These are phyloP conservation scores for Rhagoletis pomonella DNA, from an alignment of 1,140 invertebrate species.

Conservation along the genomic window DNA sequence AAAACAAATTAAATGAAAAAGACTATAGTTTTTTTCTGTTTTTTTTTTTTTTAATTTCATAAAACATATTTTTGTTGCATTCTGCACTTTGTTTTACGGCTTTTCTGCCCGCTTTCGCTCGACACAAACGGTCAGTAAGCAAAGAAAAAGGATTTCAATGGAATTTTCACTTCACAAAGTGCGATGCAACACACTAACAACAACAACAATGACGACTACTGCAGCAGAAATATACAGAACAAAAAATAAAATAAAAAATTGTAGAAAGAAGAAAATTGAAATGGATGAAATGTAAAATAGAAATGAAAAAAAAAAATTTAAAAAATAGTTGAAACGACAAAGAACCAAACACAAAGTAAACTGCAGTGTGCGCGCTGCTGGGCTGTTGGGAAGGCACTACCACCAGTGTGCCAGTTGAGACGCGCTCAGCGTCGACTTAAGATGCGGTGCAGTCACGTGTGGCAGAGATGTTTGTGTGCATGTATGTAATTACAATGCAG, in stretches of 20 bases:
- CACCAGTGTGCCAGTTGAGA: neutral
- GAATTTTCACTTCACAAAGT: slow-evolving; percentile 50
- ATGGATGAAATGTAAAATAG: slow-evolving; percentile 26
- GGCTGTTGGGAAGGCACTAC: neutral
- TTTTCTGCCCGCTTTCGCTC: neutral
- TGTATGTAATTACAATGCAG: neutral
- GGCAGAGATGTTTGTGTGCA: neutral
- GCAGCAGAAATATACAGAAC: neutral
- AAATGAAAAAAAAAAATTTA: slow-evolving; percentile 45
- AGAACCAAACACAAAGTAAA: slow-evolving; percentile 43
- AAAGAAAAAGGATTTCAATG: slow-evolving; percentile 48
- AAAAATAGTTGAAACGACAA: slow-evolving; percentile 32
- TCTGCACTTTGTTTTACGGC: neutral
- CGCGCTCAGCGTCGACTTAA: neutral
- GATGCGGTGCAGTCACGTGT: slow-evolving; percentile 36
- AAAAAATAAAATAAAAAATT: neutral
- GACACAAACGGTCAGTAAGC: slow-evolving; percentile 32
- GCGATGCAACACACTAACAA: slow-evolving; percentile 54
- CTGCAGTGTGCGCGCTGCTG: neutral
- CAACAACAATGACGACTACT: neutral
- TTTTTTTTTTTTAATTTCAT: neutral
- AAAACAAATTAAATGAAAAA: neutral
- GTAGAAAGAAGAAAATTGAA: slow-evolving; percentile 9
- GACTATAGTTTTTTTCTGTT: neutral
- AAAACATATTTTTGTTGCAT: neutral